phyloP scores from a whole-genome alignment of 2,888 invertebrate genomes.

The Spodoptera exigua region DNA sequence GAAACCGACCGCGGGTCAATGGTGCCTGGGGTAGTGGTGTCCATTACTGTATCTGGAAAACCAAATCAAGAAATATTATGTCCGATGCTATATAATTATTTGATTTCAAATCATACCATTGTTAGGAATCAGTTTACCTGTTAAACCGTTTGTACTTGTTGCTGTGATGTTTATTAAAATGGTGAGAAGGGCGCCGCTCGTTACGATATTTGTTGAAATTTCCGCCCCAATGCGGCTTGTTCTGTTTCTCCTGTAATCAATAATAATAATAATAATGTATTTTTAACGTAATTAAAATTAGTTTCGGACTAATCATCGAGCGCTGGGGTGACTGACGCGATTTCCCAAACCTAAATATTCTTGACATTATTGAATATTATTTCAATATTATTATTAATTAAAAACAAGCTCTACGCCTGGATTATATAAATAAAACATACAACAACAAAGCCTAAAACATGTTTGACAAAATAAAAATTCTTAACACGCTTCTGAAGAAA shows the following conservation, averaged over 20 bases:
- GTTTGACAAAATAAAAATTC: too few species aligned
- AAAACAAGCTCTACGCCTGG: too few species aligned
- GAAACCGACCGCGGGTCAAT: slow-evolving; percentile 79
- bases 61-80: background rate
- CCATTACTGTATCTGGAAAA: slow-evolving; percentile 79
- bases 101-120: background rate
- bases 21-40: slow-evolving; percentile 83
- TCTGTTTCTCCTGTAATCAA: slow-evolving; percentile 79
- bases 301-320: too few species aligned
- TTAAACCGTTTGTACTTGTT: slow-evolving; percentile 86
- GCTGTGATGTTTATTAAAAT: slow-evolving; percentile 82
- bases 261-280: too few species aligned
- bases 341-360: too few species aligned
- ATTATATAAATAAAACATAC: too few species aligned
- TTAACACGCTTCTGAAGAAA: too few species aligned
- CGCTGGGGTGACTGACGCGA: too few species aligned
- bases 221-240: slow-evolving; percentile 82
- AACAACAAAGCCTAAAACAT: too few species aligned
- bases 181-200: slow-evolving; percentile 80
- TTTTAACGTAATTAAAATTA: too few species aligned
- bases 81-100: background rate
- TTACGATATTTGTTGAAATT: slow-evolving; percentile 82
- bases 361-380: too few species aligned
- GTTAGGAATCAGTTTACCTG: slow-evolving; percentile 57
- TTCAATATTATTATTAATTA: too few species aligned